Percentiles rank a stretch among this genome's conserved stretches.
phyloP scores from a whole-genome alignment of 2,113 vertebrate genomes.

The Micromys minutus region DNA sequence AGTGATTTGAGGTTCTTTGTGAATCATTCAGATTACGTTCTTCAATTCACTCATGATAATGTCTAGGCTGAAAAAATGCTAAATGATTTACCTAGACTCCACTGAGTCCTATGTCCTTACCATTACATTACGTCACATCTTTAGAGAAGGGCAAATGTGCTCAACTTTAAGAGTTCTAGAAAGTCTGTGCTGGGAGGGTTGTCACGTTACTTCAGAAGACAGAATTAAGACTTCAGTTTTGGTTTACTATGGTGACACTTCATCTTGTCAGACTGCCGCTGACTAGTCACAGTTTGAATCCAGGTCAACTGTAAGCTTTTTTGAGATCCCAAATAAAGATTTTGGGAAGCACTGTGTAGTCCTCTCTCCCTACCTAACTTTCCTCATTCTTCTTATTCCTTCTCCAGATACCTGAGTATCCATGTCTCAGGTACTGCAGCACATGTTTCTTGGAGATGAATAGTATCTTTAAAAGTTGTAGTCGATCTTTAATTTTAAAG shows the following conservation, averaged over 20 bases:
- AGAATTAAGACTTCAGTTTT: background rate
- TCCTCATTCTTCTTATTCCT: background rate
- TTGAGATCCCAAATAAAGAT: background rate
- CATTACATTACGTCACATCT: background rate
- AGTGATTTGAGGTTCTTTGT: background rate
- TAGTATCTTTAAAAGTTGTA: background rate
- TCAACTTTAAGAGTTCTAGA: background rate
- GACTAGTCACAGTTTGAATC: background rate
- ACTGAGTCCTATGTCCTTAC: background rate
- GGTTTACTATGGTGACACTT: background rate
- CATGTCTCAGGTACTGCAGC: background rate
- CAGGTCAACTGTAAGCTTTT: background rate
- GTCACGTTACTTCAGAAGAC: background rate
- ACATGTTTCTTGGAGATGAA: background rate
- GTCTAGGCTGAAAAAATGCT: background rate
- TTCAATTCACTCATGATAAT: background rate
- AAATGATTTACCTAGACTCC: slow-evolving; percentile 1
- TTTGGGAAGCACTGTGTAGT: background rate
- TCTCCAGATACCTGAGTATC: background rate
- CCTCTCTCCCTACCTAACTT: background rate
- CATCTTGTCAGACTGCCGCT: background rate
- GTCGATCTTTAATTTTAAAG: background rate
- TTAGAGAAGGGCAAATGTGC: background rate
- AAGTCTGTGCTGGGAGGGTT: background rate
- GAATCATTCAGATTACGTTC: background rate